Evolutionary conservation across 2,113 vertebrate genomes (phyloP).

Genomic region (Phocoena phocoena): DNA sequence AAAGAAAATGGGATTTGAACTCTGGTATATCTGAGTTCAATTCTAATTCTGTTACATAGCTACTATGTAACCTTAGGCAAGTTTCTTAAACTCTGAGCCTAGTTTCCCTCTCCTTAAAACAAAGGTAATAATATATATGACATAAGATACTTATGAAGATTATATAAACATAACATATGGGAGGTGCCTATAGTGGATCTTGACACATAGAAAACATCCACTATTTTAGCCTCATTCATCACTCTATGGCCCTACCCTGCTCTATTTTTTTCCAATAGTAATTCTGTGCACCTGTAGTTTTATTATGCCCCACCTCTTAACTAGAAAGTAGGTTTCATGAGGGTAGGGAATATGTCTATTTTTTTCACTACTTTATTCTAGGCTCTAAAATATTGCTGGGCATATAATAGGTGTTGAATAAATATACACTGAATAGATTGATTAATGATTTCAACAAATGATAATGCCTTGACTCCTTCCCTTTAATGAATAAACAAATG

Average conservation of each 20-base stretch:
- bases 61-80: not conserved
- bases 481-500: slow-evolving; percentile 8
- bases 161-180: not conserved
- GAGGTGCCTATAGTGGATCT: not conserved
- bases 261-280: not conserved
- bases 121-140: not conserved
- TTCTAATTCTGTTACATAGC: not conserved
- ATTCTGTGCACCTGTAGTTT: not conserved
- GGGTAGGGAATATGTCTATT: not conserved
- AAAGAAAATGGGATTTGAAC: not conserved
- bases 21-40: not conserved
- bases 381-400: not conserved
- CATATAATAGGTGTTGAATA: not conserved
- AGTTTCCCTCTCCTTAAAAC: not conserved
- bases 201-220: not conserved
- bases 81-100: not conserved
- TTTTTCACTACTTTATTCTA: not conserved
- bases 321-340: not conserved
- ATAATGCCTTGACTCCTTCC: not conserved
- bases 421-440: not conserved
- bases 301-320: not conserved
- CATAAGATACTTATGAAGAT: not conserved
- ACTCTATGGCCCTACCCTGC: not conserved
- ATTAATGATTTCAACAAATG: not conserved
- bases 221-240: not conserved